Evolutionary conservation across 2,113 vertebrate species (phyloP).

Genomic region (Speoplatyrhinus poulsoni): DNA sequence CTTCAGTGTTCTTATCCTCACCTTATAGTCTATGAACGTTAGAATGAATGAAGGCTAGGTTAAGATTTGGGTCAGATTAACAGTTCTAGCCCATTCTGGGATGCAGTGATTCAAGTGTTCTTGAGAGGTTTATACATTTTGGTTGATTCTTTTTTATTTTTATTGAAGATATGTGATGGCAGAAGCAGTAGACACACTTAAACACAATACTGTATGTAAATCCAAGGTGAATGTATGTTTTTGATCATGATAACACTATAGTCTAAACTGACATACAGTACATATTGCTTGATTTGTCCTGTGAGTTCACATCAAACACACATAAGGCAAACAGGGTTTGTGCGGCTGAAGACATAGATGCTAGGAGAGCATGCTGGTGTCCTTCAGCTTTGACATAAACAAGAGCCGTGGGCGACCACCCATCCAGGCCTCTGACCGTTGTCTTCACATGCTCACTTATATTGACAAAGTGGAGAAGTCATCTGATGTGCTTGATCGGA

Average conservation of each 20-base stretch:
- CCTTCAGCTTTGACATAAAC: too few relatives aligned
- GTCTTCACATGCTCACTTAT: neutral
- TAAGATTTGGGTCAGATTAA: neutral
- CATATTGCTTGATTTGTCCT: too few relatives aligned
- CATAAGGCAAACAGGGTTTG: too few relatives aligned
- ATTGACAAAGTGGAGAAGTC: neutral
- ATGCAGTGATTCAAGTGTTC: neutral
- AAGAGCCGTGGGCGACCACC: too few relatives aligned
- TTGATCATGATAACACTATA: neutral
- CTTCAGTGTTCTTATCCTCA: neutral
- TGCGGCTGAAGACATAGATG: too few relatives aligned
- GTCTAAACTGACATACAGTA: too few relatives aligned
- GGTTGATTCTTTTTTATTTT: neutral
- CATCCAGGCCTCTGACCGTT: neutral
- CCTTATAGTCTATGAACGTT: neutral
- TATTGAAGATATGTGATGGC: neutral
- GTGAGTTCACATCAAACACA: too few relatives aligned
- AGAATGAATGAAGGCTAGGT: neutral
- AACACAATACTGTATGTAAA: slow-evolving; percentile 11
- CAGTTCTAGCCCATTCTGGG: neutral
- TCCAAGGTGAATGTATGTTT: neutral
- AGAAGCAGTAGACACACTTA: slow-evolving; percentile 16
- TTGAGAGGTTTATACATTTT: neutral
- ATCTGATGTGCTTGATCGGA: neutral
- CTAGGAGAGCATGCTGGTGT: too few relatives aligned